These are phyloP conservation scores for Sparus aurata DNA, from an alignment of 2,797 vertebrate species.

Conservation along the genomic window DNA sequence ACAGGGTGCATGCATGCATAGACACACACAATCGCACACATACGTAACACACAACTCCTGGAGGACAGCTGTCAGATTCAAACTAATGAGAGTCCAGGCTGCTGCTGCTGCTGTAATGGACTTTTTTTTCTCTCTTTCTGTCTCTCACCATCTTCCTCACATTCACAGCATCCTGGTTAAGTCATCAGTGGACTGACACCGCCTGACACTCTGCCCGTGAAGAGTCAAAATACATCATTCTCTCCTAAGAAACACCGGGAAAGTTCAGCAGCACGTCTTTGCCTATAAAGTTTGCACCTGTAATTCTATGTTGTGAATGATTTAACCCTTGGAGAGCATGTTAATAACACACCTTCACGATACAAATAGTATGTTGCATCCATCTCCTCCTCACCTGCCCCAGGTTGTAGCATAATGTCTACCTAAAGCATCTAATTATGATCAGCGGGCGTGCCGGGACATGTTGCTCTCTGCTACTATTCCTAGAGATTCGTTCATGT, in stretches of 20 bases:
- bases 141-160: constrained; percentile 26
- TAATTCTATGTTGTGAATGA: constrained; percentile 39
- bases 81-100: constrained; percentile 48
- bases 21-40: background rate
- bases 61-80: constrained; percentile 50
- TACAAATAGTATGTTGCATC: constrained; percentile 48
- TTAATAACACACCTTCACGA: constrained; percentile 56
- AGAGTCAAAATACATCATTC: background rate
- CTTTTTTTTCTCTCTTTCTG: constrained; percentile 24
- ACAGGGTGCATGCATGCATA: background rate
- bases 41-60: background rate
- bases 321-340: constrained; percentile 25
- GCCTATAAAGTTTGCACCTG: constrained; percentile 1
- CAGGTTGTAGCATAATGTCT: constrained; percentile 18
- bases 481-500: constrained; percentile 43
- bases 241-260: background rate
- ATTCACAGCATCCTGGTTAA: constrained; percentile 18
- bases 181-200: constrained; percentile 6
- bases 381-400: constrained; percentile 44
- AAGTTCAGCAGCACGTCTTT: background rate
- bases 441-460: constrained; percentile 54
- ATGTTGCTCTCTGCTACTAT: constrained; percentile 38
- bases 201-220: constrained; percentile 26
- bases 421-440: constrained; percentile 58
- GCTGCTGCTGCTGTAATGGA: constrained; percentile 2